Evolutionary conservation across 2,113 vertebrate genomes (phyloP).

Genomic region (Pristiophorus japonicus): DNA sequence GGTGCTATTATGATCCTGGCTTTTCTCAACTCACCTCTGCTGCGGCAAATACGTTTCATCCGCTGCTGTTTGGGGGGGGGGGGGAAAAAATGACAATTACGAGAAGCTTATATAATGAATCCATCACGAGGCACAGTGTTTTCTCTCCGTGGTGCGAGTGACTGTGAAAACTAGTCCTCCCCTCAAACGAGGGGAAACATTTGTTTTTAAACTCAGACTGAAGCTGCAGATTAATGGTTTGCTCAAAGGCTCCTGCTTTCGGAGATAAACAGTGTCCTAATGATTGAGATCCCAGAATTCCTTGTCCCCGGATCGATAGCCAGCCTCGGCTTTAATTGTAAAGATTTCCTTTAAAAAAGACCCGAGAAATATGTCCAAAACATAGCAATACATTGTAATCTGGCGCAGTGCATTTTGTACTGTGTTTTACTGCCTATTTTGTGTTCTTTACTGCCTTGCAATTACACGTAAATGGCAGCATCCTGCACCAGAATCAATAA

Average conservation of each 20-base stretch:
- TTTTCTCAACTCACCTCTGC: too few relatives aligned
- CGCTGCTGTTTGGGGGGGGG: too few relatives aligned
- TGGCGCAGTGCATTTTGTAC: constrained; percentile 25
- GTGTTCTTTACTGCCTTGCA: neutral
- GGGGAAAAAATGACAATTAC: neutral
- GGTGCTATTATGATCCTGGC: too few relatives aligned
- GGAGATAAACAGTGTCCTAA: constrained; percentile 29
- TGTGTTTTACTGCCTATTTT: constrained; percentile 28
- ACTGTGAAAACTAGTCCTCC: neutral
- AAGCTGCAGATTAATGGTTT: constrained; percentile 7
- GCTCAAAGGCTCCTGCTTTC: neutral
- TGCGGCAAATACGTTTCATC: too few relatives aligned
- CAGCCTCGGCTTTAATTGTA: constrained; percentile 8
- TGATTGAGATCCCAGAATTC: constrained; percentile 26
- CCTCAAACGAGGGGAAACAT: constrained; percentile 3
- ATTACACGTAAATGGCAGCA: neutral
- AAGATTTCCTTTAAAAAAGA: constrained; percentile 26
- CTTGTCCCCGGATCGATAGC: neutral
- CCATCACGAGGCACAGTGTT: neutral
- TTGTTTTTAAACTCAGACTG: neutral
- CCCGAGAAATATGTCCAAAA: neutral
- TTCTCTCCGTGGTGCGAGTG: neutral
- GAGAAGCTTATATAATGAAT: constrained; percentile 1
- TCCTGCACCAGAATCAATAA: neutral
- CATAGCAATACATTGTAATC: constrained; percentile 11